Evolutionary conservation across 2,888 invertebrate genomes (phyloP), one percentile per base, ranked within the genome.

Genomic region (Nomada lathburiana): DNA sequence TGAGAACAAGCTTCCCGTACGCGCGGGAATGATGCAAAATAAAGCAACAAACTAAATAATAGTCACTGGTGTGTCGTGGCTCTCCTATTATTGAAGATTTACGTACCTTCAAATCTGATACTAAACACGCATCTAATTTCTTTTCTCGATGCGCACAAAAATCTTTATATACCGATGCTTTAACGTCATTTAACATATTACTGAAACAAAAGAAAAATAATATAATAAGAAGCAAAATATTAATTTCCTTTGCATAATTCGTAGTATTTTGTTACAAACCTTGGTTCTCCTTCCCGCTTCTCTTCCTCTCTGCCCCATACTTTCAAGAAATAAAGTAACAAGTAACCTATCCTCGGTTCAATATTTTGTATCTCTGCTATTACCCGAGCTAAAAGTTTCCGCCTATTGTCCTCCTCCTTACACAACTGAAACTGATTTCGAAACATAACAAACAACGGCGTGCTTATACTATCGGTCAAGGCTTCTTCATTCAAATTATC

Each of bases 281-380:
- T 92, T 62, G 89, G 94, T 83, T 95, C 92, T 44, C 94, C 90
- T 93, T 95, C 92, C 88, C 94, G 89, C 90, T 95, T 95, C 78
- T 94, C 94, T 84, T 95, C 95, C 88, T 95, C 95, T 91, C 94
- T 91, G 55, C 94, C 95, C 95, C 97, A 95, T 82, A 97, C 97
- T 95, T 98, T 98, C 86, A 98, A 95, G 94, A 98, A 99, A 94
- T 98, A 98, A 69, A 99, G 94, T 84, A 99, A 95, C 89, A 97
- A 95, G 94, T 98, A 98, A 63, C 98, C 98, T 76, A 98, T 95
- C 92, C 96, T 95, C 16, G 97, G 96, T 90, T 97, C 96, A 90
- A 95, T 94, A 86, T 94, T 94, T 90, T 95, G 96, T 89, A 95
- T 94, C 93, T 98, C 98, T 85, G 97, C 97, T 76, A 98, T 94